These are phyloP conservation scores for Eupithecia dodoneata DNA, from an alignment of 2,888 invertebrate species.

Conservation along the genomic window DNA sequence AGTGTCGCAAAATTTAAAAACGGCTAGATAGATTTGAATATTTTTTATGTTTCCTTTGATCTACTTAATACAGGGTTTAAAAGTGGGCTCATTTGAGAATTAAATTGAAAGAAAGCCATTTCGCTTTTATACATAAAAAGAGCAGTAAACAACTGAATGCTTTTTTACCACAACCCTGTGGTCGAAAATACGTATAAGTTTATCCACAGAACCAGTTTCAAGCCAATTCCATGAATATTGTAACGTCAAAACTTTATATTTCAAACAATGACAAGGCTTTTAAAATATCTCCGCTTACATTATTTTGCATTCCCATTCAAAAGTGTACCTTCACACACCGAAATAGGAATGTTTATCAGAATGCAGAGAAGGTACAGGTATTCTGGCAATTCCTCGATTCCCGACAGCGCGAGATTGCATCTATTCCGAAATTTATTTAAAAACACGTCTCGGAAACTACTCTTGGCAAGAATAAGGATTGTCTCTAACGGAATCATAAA, in stretches of 20 bases:
- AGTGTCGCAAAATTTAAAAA: too few species aligned
- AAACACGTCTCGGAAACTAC: constrained; percentile 59
- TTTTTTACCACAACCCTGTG: neutral
- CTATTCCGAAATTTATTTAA: constrained; percentile 67
- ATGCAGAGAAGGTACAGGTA: constrained; percentile 50
- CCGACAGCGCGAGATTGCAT: constrained; percentile 66
- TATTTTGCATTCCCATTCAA: constrained; percentile 31
- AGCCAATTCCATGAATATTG: constrained; percentile 32
- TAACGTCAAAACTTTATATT: constrained; percentile 44
- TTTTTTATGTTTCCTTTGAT: too few species aligned
- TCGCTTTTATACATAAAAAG: neutral
- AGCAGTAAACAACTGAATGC: neutral
- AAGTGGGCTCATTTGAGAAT: too few species aligned
- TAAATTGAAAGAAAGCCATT: neutral
- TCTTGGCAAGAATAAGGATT: constrained; percentile 59
- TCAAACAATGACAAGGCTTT: constrained; percentile 46
- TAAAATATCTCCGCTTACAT: constrained; percentile 41
- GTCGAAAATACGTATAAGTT: constrained; percentile 13
- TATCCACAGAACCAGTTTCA: constrained; percentile 11
- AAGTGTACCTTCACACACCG: constrained; percentile 35
- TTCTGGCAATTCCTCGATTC: constrained; percentile 57
- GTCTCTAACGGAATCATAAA: constrained; percentile 21
- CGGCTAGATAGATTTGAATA: too few species aligned
- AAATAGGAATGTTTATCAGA: constrained; percentile 36
- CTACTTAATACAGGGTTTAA: too few species aligned